Percentiles rank a stretch among this genome's conserved stretches.
phyloP scores from a whole-genome alignment of 2,888 invertebrate genomes.

The Cantharis nigra region DNA sequence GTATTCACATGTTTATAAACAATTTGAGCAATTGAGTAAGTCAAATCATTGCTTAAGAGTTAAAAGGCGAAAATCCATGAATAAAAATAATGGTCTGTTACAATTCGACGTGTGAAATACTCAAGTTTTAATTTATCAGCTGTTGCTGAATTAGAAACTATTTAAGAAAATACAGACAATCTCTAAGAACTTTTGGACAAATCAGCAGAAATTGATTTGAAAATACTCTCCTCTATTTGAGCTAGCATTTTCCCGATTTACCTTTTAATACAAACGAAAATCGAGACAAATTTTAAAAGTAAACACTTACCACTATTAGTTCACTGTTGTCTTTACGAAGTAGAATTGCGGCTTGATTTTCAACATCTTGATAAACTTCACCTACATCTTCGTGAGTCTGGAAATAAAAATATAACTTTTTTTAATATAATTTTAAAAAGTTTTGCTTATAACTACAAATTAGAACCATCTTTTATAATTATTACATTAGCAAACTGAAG shows the following conservation, averaged over 20 bases:
- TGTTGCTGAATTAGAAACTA: not conserved
- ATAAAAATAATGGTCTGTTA: too few relatives aligned
- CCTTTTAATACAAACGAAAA: too few relatives aligned
- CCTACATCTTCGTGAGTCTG: slow-evolving; percentile 76
- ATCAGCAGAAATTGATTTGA: too few relatives aligned
- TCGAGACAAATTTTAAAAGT: not conserved
- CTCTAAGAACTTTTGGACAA: too few relatives aligned
- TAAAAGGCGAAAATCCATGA: too few relatives aligned
- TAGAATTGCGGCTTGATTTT: slow-evolving; percentile 84
- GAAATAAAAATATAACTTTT: slow-evolving; percentile 40
- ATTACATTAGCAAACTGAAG: too few relatives aligned
- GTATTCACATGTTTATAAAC: not conserved
- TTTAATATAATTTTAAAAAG: not conserved
- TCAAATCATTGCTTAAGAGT: too few relatives aligned
- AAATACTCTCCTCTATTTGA: too few relatives aligned
- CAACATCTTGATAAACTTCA: slow-evolving; percentile 85
- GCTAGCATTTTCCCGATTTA: too few relatives aligned
- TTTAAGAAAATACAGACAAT: too few relatives aligned
- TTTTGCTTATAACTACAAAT: not conserved
- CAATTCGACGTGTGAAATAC: too few relatives aligned
- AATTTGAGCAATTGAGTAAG: not conserved
- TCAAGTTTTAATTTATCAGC: too few relatives aligned
- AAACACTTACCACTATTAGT: slow-evolving; percentile 78
- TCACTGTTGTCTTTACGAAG: slow-evolving; percentile 82
- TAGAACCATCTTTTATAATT: not conserved